phyloP scores from a whole-genome alignment of 1,140 invertebrate genomes.

The Diorhabda elongata region DNA sequence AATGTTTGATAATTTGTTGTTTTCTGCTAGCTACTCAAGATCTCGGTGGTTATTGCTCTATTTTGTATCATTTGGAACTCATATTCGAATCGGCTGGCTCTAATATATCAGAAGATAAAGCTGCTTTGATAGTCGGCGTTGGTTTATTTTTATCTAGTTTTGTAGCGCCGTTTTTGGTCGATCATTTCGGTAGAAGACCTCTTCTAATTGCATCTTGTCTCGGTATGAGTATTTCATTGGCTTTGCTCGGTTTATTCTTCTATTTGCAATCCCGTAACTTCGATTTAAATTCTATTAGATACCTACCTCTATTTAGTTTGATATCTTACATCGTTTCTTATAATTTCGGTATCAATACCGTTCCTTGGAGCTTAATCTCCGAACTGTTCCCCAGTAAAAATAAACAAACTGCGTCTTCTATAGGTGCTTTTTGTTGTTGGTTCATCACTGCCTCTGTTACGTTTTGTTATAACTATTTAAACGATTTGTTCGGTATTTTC shows the following conservation, averaged over 20 bases:
- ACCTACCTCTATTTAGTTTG: conserved; percentile 60
- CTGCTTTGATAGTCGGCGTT: conserved; percentile 72
- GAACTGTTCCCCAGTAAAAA: conserved; percentile 69
- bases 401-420: conserved; percentile 61
- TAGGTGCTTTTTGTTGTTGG: background rate
- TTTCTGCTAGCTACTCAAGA: conserved; percentile 69
- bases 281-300: conserved; percentile 47
- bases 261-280: conserved; percentile 49
- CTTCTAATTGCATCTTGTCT: conserved; percentile 60
- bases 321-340: conserved; percentile 66
- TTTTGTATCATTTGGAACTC: conserved; percentile 71
- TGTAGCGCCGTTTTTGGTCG: conserved; percentile 59
- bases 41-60: conserved; percentile 73
- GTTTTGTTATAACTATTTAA: conserved; percentile 7
- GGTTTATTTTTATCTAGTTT: conserved; percentile 57
- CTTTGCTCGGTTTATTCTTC: conserved; percentile 58
- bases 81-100: conserved; percentile 64
- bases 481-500: conserved; percentile 52
- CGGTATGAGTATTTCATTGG: conserved; percentile 52
- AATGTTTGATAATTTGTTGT: conserved; percentile 64
- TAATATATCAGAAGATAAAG: conserved; percentile 52
- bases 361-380: conserved; percentile 66
- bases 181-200: conserved; percentile 64
- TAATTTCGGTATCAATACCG: conserved; percentile 61
- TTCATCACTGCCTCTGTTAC: background rate